Base-by-base conservation (phyloP, 2,888 invertebrate genomes). In the Lysandra coridon region DNA sequence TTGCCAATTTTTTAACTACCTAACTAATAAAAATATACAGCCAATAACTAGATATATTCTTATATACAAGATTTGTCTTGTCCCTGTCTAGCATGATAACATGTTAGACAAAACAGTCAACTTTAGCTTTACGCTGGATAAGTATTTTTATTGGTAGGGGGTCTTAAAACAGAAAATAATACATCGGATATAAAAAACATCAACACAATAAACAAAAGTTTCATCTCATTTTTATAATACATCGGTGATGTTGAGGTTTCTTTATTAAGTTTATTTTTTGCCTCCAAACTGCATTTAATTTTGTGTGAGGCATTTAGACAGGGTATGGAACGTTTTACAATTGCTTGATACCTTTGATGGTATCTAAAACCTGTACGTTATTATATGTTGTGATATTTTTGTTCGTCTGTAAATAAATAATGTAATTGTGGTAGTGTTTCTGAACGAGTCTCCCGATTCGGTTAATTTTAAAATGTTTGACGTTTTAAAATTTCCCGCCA, bases 221-320 rank as follows among this genome's bases (percentile, higher is more conserved):
- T 49, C 49, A 57, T 76, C 53, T 76, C 33, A 76, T 76, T 57
- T 76, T 76, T 76, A 7, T 53, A 57, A 76, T 76, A 57, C 33
- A 57, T 23, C 76, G 57, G 33, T 76, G 30, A 79, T 83, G 78
- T 83, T 79, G 64, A 79, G 82, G 40, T 81, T 85, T 81, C 80
- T 80, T 86, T 83, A 84, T 82, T 85, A 30, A 44, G 49, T 74
- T 74, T 23, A 37, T 37, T 74, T 79, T 44, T 86, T 87, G 87
- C 86, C 82, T 84, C 85, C 84, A 79, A 83, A 84, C 86, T 86
- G 90, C 90, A 90, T 92, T 92, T 91, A 89, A 83, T 85, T 84
- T 83, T 83, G 81, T 87, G 85, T n/a, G 86, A 87, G 91, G 91
- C 92, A 91, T 91, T 90, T 92, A 91, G 88, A 92, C 93, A 93